These are phyloP conservation scores for Thelaira solivaga DNA, from an alignment of 2,888 invertebrate species.

Conservation along the genomic window DNA sequence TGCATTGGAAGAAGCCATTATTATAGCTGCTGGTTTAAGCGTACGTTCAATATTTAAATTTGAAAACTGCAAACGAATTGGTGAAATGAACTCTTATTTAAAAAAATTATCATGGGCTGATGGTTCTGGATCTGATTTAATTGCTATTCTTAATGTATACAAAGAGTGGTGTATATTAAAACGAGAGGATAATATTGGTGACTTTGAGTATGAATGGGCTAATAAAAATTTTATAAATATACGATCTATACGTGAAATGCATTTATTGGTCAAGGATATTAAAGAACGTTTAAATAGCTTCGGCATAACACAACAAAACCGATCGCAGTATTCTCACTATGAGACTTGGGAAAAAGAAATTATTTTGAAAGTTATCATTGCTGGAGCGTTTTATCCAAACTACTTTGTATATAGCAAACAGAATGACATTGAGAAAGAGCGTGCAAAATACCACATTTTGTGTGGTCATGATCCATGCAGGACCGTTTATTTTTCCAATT, in stretches of 20 bases:
- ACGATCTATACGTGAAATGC: constrained; percentile 84
- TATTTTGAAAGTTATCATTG: constrained; percentile 81
- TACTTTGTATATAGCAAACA: constrained; percentile 83
- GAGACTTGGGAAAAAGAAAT: constrained; percentile 79
- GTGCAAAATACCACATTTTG: constrained; percentile 82
- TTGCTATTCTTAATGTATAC: constrained; percentile 89
- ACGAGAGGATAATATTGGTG: constrained; percentile 78
- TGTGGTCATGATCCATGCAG: constrained; percentile 86
- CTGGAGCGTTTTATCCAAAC: constrained; percentile 92
- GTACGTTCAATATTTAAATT: constrained; percentile 88
- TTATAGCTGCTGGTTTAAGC: constrained; percentile 91
- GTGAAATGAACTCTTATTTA: constrained; percentile 83
- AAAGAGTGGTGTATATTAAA: constrained; percentile 83
- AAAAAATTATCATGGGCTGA: constrained; percentile 90
- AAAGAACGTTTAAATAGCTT: constrained; percentile 80
- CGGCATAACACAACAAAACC: constrained; percentile 80
- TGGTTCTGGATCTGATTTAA: constrained; percentile 87
- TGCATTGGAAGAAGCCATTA: constrained; percentile 88
- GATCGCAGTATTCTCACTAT: constrained; percentile 75
- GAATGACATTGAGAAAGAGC: constrained; percentile 80
- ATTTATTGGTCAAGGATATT: constrained; percentile 85
- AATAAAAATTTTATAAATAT: constrained; percentile 83
- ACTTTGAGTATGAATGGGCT: constrained; percentile 83
- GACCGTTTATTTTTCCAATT: constrained; percentile 83
- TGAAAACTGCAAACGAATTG: constrained; percentile 75